Base-by-base conservation (phyloP, 2,797 vertebrate species). In the Protosalanx chinensis region DNA sequence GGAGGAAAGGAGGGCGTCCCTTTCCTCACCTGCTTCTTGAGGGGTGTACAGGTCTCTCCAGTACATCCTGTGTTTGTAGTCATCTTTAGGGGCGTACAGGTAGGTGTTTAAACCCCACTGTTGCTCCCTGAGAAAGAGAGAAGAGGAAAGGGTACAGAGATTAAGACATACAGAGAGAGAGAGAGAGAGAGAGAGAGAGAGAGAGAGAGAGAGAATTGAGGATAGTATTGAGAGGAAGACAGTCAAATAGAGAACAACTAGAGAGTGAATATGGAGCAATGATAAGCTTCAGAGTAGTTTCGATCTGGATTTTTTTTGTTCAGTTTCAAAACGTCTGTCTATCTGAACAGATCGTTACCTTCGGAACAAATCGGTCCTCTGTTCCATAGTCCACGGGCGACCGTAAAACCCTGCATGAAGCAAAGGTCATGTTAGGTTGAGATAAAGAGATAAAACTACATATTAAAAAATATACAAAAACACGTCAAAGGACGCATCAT, bases 51-150 rank as follows among this genome's bases (percentile, higher is more conserved):
- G 94, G 84, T 99, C 97, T 87, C 98, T 93, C 98, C 98, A 99
- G 90, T 98, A 98, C 96, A 97, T 98, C 79, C 98, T 92, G 89
- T 99, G 98, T 88, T 99, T 99, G 92, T 97, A 97, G 90, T 99
- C 98, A 76, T 99, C 97, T 84, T 99, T 99, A 29, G 98, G 98
- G 51, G 97, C 98, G 60, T 99, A 99, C 29, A 99, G 90, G 82
- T 99, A 99, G 0, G 96, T 95, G 88, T 98, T 99, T 84, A 99
- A 87, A 32, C 96, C 96, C 97, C 97, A 99, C 76, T 94, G 95
- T 86, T 97, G 95, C 82, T 98, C 94, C 84, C 98, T 99, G 80
- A 98, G 80, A 13, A 70, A 12, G 13, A 10, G 20, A 35, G 41
- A n/a, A 58, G 33, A 46, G 16, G 37, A 60, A 10, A 7, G 23